phyloP scores from a whole-genome alignment of 64 coral and sea anemone genomes.

The Stichodactyla mertensii region DNA sequence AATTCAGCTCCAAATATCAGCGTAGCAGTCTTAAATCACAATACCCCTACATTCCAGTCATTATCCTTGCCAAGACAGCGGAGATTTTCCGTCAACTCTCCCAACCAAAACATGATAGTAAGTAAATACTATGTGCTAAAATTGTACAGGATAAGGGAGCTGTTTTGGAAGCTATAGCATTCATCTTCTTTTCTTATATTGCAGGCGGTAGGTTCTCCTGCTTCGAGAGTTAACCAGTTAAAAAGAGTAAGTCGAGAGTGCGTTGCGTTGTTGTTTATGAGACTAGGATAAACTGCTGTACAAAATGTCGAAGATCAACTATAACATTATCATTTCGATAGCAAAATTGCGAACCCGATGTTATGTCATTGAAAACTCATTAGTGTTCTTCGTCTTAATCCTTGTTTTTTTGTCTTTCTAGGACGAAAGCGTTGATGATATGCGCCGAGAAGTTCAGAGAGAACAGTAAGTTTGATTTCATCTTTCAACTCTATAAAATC shows the following conservation, averaged over 20 bases:
- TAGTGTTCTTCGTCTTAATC: neutral
- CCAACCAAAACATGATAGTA: constrained; percentile 81
- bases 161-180: neutral
- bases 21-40: constrained; percentile 72
- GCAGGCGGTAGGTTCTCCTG: constrained; percentile 74
- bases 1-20: constrained; percentile 94
- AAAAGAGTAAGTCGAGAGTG: constrained; percentile 50
- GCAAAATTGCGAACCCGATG: neutral
- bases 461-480: constrained; percentile 43
- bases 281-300: neutral
- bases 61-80: constrained; percentile 65
- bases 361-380: neutral
- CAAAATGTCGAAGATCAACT: constrained; percentile 7
- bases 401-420: neutral
- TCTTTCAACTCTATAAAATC: neutral
- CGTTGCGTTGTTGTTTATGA: neutral
- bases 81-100: constrained; percentile 57
- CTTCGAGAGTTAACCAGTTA: constrained; percentile 73
- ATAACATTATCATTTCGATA: neutral
- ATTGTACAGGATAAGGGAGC: constrained; percentile 14
- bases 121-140: constrained; percentile 26
- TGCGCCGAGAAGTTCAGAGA: constrained; percentile 52
- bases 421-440: constrained; percentile 91
- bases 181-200: constrained; percentile 2
- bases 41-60: constrained; percentile 64